Base-by-base conservation (phyloP, 2,797 vertebrate genomes). In the Zonotrichia albicollis region DNA sequence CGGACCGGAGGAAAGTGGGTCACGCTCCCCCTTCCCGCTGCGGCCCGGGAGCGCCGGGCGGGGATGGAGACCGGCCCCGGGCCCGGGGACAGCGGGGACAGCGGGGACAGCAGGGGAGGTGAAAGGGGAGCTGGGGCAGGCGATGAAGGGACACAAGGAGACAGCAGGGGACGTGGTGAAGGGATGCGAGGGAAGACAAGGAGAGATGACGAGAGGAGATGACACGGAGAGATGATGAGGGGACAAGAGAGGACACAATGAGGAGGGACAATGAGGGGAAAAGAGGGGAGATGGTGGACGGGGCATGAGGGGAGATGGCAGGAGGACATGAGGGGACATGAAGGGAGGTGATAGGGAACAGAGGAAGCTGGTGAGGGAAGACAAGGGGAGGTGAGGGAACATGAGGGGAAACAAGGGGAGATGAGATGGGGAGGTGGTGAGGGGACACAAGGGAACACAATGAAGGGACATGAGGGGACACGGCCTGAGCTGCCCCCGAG, bases 1-100 rank as follows among this genome's bases (percentile, higher is more conserved):
- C 57, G 50, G 91, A 92, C 36, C 83, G 4, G 34, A 70, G 86
- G 86, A 93, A 96, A 94, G 90, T 95, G 95, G 95, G 95, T 95
- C 95, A 93, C 67, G 36, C 65, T 89, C 32, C 65, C 84, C 64
- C 36, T 70, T 71, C 27, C 79, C 54, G 25, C 85, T 11, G 65
- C 90, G 40, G 83, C 86, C 19, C 4, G 30, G 8, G 53, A 36
- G 36, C 62, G 45, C 22, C 38, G 79, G 48, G 4, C 8, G 2
- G 80, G 50, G 78, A 23, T 32, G 40, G 78, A 71, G 74, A 43
- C 19, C 38, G 73, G 54, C 2, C 45, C 81, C 29, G 9, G 19
- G 11, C 18, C 25, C 3, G 70, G 61, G 27, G 42, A 68, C 77
- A 66, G 23, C 58, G 51, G 40, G 40, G 40, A 40, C 40, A 40